Conservation (phyloP, 2,113 vertebrate genomes). For the Mastomys natalensis region DNA sequence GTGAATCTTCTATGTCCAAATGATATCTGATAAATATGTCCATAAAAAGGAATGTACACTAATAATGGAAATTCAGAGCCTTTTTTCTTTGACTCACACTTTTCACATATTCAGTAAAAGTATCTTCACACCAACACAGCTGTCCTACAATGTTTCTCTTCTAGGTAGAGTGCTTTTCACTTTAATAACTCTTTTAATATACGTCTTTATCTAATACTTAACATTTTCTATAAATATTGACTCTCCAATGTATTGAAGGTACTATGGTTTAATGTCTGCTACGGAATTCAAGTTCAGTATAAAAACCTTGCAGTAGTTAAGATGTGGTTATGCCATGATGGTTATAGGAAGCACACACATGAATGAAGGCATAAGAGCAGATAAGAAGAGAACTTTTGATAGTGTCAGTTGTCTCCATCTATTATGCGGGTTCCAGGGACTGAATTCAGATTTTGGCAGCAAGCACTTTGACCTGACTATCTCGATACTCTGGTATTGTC, state of each 20-base stretch:
- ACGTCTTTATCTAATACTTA: not conserved
- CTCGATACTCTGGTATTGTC: not conserved
- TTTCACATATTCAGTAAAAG: slow-evolving; percentile 58
- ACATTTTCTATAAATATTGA: slow-evolving; percentile 6
- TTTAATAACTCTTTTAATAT: not conserved
- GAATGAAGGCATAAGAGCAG: no score
- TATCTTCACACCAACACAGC: slow-evolving; percentile 7
- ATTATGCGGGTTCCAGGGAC: not conserved
- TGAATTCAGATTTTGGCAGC: not conserved
- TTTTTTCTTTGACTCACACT: not conserved
- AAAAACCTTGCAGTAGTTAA: not conserved
- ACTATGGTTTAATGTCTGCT: not conserved
- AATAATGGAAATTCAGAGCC: not conserved
- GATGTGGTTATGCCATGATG: not conserved
- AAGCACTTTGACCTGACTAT: not conserved
- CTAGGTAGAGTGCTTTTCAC: not conserved
- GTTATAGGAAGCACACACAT: no score
- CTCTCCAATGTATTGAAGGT: not conserved
- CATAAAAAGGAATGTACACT: not conserved
- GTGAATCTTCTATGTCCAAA: slow-evolving; percentile 34
- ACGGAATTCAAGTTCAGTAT: not conserved
- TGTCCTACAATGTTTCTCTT: not conserved
- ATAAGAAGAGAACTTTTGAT: no score
- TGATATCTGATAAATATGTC: slow-evolving; percentile 26
- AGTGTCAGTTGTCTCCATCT: not conserved